Evolutionary conservation across 2,888 invertebrate species (phyloP).

Genomic region (Oxytorus armatus): DNA sequence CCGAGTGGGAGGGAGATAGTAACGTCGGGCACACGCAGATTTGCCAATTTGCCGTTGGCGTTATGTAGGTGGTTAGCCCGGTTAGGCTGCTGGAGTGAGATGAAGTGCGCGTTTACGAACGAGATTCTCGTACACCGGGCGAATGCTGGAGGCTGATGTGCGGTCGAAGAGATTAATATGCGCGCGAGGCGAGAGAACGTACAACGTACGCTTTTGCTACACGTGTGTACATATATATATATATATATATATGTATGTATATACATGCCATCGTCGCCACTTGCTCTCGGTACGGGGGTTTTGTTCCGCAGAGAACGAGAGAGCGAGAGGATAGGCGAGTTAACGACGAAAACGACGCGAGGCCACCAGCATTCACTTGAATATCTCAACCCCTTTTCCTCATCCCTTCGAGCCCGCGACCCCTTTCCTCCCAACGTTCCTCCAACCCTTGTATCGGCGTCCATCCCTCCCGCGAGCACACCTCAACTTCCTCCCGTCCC

Average conservation of each 20-base stretch:
- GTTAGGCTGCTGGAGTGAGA: conserved; percentile 75
- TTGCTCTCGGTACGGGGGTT: conserved; percentile 16
- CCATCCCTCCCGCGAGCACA: conserved; percentile 49
- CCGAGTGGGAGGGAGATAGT: conserved; percentile 46
- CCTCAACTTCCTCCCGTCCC: conserved; percentile 55
- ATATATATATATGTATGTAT: neutral
- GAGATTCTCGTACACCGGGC: conserved; percentile 70
- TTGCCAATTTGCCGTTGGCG: conserved; percentile 81
- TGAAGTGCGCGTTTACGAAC: conserved; percentile 76
- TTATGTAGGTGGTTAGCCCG: conserved; percentile 77
- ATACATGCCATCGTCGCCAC: neutral
- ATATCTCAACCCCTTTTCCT: conserved; percentile 52
- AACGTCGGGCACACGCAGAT: conserved; percentile 73
- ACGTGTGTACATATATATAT: neutral
- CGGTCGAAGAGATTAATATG: conserved; percentile 84
- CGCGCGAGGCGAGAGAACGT: conserved; percentile 77
- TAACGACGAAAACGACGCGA: conserved; percentile 22
- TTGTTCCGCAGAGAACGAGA: conserved; percentile 47
- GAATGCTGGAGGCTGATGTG: conserved; percentile 80
- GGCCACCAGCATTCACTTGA: conserved; percentile 49
- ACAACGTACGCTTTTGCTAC: conserved; percentile 67
- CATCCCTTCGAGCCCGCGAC: conserved; percentile 53
- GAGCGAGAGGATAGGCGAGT: conserved; percentile 31
- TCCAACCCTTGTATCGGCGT: conserved; percentile 40
- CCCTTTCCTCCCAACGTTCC: conserved; percentile 63